Base-by-base conservation (phyloP, 2,113 vertebrate genomes). In the Oncorhynchus keta region DNA sequence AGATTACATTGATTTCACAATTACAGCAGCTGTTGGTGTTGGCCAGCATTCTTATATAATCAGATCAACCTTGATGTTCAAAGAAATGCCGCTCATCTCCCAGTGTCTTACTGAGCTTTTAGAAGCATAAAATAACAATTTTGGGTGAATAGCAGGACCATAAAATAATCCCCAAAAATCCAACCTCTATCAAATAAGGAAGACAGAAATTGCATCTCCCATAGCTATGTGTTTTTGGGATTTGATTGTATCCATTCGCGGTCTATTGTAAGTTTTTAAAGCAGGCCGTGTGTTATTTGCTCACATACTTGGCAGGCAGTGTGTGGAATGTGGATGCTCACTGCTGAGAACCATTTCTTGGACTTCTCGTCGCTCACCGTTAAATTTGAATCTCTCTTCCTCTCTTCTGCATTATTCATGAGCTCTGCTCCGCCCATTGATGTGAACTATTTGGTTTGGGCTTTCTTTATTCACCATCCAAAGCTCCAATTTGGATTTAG, bases 131-230 rank as follows among this genome's bases (percentile, higher is more conserved):
- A 45, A 45, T 45, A 45, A 45, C 8, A 84, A 87, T 88, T 87
- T 82, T 82, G 83, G 85, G 82, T 70, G 85, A 90, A 89, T 72
- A 81, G 83, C 79, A 79, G 76, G 65, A 68, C 85, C 87, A 76
- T 90, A 88, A 89, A 89, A 89, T 78, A 35, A 35, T 89, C 87
- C 79, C 87, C 86, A 88, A 87, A 90, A 87, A 80, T 35, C 35
- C 79, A 80, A 78, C 78, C 85, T 87, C 76, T 82, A 84, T 88
- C 80, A 84, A 82, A 70, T 76, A 77, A 24, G 72, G 39, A 77
- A 79, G 32, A 20, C 22, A 70, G 39, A 77, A 79, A 85, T 87
- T 86, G 72, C 81, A 76, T 85, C 81, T 84, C 81, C 79, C 75
- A 79, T 74, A 69, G 78, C 3, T 66, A 75, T 6, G 57, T 71